Conservation (phyloP, 2,888 invertebrate genomes). For the Caenorhabditis virilis region DNA sequence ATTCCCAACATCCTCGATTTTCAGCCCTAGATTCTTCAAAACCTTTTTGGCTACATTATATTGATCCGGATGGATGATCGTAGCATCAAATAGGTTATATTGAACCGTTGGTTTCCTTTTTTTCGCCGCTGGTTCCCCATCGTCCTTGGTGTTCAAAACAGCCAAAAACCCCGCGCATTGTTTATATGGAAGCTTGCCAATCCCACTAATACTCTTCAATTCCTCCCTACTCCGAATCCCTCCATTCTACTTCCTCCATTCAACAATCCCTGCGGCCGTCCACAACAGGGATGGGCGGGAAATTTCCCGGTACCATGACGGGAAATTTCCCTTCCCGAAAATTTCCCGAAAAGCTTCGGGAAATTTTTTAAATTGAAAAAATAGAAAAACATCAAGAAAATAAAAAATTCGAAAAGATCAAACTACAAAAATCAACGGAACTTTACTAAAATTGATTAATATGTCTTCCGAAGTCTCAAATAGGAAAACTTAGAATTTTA, state of each 20-base stretch:
- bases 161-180: constrained; percentile 72
- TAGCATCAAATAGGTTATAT: constrained; percentile 76
- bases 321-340: no score
- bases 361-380: no score
- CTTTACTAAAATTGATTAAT: no score
- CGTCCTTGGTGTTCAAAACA: constrained; percentile 7
- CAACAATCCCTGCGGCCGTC: constrained; percentile 80
- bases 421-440: no score
- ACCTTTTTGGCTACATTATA: constrained; percentile 77
- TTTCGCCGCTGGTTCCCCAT: constrained; percentile 15
- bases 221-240: constrained; percentile 79
- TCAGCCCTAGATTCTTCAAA: neutral
- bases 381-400: no score
- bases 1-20: neutral
- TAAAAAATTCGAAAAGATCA: no score
- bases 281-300: no score
- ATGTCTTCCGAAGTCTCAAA: no score
- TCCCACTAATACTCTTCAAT: constrained; percentile 79
- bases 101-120: constrained; percentile 5
- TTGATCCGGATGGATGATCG: constrained; percentile 91
- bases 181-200: constrained; percentile 83
- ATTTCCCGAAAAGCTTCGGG: no score
- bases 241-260: constrained; percentile 78
- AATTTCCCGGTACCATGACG: no score
- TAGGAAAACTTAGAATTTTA: no score